Percentiles rank a stretch among this genome's conserved stretches.
Conservation (phyloP, 2,113 vertebrate species). For the Thamnaconus septentrionalis region DNA sequence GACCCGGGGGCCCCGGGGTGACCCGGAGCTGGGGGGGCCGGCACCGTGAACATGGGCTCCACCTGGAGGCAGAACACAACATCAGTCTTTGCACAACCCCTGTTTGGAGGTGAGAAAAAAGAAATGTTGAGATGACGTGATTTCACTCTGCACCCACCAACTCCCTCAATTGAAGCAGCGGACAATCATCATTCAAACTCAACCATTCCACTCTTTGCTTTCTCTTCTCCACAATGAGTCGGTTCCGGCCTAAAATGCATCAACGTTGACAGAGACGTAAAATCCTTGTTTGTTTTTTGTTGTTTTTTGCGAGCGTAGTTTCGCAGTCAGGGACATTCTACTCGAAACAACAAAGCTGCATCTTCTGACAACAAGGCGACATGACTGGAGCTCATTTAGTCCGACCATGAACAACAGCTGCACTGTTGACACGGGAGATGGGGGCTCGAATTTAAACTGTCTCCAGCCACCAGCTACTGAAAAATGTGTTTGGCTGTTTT, state of each 20-base stretch:
- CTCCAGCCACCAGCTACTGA: not conserved
- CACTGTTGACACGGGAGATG: not conserved
- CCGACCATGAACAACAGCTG: not conserved
- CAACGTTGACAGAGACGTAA: too few relatives aligned
- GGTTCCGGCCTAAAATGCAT: not conserved
- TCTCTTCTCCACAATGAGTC: not conserved
- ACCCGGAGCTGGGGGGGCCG: slow-evolving; percentile 82
- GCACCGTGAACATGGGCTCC: slow-evolving; percentile 92
- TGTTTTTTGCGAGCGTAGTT: too few relatives aligned
- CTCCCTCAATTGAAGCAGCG: slow-evolving; percentile 28
- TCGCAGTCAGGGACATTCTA: slow-evolving; percentile 15
- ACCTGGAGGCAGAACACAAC: slow-evolving; percentile 77
- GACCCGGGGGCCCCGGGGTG: slow-evolving; percentile 81
- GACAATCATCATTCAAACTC: slow-evolving; percentile 31
- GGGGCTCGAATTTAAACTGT: not conserved
- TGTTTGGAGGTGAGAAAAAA: too few relatives aligned
- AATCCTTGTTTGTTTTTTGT: too few relatives aligned
- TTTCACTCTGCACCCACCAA: slow-evolving; percentile 11
- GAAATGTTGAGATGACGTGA: too few relatives aligned
- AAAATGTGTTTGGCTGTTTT: not conserved
- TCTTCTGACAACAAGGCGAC: slow-evolving; percentile 5
- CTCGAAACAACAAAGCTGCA: slow-evolving; percentile 1
- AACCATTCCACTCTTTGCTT: not conserved
- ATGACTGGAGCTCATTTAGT: slow-evolving; percentile 5
- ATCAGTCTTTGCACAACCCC: not conserved